Base-by-base conservation (phyloP, 2,113 vertebrate species). In the Dissostichus mawsoni region DNA sequence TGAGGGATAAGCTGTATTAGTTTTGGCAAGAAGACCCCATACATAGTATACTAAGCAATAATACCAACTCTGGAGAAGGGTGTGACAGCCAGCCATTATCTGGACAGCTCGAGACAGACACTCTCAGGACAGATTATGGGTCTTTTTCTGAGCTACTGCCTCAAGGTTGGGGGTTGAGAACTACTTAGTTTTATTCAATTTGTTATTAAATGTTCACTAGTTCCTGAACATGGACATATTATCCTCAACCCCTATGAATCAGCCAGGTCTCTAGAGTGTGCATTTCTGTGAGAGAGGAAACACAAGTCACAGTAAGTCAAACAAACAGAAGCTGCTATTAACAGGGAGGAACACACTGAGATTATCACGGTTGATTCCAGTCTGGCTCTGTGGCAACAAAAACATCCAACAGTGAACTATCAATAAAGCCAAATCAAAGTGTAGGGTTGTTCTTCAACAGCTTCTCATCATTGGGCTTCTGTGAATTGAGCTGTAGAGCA, bases 1-100 rank as follows among this genome's bases (percentile, higher is more conserved):
- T 61, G 33, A 81, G 29, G 52, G 23, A 78, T 65, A 10, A 5
- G 1, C 68, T 51, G 29, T 83, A 71, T 83, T 81, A 47, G 1
- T 61, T 83, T 78, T 89, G 71, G 62, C 78, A 86, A 77, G 65
- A 77, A 56, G 66, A 81, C 59, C 52, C 75, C 80, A 83, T 81
- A 79, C 83, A 86, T 78, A 67, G 70, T 69, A 72, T 69, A 76
- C 52, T 51, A 51, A 71, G 63, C 20, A 25, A 81, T 86, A 80
- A 83, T 80, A 78, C 84, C 81, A 83, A 5, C 51, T 33, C n/a
- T 69, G 64, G 74, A 75, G 75, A 71, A 77, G 76, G 61, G 71
- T 77, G 74, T 74, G 84, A 85, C 65, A 80, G 75, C 80, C 51
- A 68, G 63, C 69, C 51, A 90, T 90, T 90, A 88, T 75, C 75